Conservation (phyloP, 2,113 vertebrate species). For the Arenaria interpres region DNA sequence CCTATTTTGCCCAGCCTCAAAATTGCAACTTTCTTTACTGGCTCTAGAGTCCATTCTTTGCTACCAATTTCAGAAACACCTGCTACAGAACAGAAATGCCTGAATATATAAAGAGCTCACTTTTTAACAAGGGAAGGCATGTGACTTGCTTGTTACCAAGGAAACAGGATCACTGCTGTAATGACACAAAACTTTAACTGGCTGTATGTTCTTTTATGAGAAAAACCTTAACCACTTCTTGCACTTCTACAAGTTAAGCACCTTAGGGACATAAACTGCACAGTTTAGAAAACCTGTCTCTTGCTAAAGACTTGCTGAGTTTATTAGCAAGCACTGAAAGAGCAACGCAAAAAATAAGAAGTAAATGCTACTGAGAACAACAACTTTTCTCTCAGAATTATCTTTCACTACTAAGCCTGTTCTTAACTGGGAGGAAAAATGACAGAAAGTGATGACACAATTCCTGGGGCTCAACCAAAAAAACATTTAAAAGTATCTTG, state of each 20-base stretch:
- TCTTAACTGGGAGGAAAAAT: neutral
- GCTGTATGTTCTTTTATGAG: neutral
- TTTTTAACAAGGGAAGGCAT: slow-evolving; percentile 23
- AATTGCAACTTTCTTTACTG: neutral
- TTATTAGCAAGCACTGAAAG: neutral
- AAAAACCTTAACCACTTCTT: slow-evolving; percentile 27
- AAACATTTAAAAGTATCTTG: neutral
- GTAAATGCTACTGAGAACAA: neutral
- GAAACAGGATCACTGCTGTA: slow-evolving; percentile 33
- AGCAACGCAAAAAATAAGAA: neutral
- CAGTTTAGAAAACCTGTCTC: neutral
- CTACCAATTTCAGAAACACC: slow-evolving; percentile 35
- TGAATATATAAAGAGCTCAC: neutral
- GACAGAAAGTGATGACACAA: neutral
- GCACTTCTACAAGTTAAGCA: neutral
- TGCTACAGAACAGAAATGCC: slow-evolving; percentile 25
- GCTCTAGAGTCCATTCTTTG: neutral
- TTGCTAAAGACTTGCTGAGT: neutral
- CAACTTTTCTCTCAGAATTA: neutral
- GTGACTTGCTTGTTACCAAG: slow-evolving; percentile 48
- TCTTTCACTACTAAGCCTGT: neutral
- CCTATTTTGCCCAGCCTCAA: neutral
- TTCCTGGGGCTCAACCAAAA: neutral
- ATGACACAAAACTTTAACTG: slow-evolving; percentile 32
- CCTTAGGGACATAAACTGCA: neutral